Base-by-base conservation (phyloP, 2,113 vertebrate genomes). In the Equus quagga region DNA sequence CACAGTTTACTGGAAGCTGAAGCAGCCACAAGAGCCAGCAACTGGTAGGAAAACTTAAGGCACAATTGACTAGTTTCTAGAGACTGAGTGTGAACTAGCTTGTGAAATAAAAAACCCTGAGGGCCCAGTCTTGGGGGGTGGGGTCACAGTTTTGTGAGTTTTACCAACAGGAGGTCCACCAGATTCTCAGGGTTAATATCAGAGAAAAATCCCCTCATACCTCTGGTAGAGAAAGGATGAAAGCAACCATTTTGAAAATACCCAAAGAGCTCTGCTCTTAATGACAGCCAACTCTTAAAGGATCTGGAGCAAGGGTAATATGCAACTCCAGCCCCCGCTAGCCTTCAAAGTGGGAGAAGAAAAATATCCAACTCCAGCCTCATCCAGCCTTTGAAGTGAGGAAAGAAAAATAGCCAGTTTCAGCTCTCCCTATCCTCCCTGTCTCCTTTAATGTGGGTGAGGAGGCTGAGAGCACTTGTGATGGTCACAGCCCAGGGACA, bases 241-340 rank as follows among this genome's bases (percentile, higher is more conserved):
- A 78, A 67, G 19, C 24, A 67, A 86, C 15, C 82, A 86, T 58
- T 94, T 60, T 79, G 62, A 94, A 94, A 94, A 94, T 49, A 58
- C 21, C 10, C 36, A 46, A 49, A 78, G 6, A 56, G 28, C 21
- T 49, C 19, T 49, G 23, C 64, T 89, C 28, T 62, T 75, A 46
- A 23, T 6, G 56, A 72, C 3, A 62, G 26, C 21, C 60, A 44
- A 18, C 8, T 49, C 58, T 54, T n/a, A 75, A 93, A 85, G 49
- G n/a, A 85, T 28, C 15, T 78, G 18, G 23, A 12, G 36, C 36
- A 73, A 54, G 31, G 41, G 18, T 67, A 85, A 44, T 76, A 44
- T 24, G 26, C 21, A 58, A 46, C 2, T 8, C 36, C 15, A 72
- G 14, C 41, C 44, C 56, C 51, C 13, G 49, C 26, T 85, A 85